A percentile compares a stretch with the other conserved stretches of the same genome.
These are phyloP conservation scores for Drosophila insularis DNA, from an alignment of 1,140 invertebrate species.

Conservation along the genomic window DNA sequence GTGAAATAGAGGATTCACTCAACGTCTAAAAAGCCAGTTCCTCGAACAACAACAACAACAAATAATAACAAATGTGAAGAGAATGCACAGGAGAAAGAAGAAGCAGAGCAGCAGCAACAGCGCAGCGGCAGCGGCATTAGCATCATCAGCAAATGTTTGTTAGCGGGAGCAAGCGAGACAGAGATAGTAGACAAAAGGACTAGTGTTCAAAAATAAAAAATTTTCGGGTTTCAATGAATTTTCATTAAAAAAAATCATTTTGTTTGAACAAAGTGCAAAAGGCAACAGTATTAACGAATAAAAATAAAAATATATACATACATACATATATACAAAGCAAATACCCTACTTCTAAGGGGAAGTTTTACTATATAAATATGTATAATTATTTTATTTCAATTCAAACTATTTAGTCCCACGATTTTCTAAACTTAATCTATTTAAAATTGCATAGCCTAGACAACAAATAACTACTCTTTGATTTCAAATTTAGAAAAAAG, in stretches of 20 bases:
- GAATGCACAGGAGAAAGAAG: slow-evolving; percentile 21
- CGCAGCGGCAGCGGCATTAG: slow-evolving; percentile 33
- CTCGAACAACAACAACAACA: neutral
- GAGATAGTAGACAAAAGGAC: slow-evolving; percentile 2
- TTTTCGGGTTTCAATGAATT: slow-evolving; percentile 14
- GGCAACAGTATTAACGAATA: slow-evolving; percentile 54
- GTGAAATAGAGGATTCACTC: slow-evolving; percentile 19
- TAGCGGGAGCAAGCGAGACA: slow-evolving; percentile 28
- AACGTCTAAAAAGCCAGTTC: neutral
- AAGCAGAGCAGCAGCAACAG: slow-evolving; percentile 25
- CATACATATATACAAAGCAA: too few relatives aligned
- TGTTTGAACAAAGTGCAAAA: slow-evolving; percentile 72
- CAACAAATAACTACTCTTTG: too few relatives aligned
- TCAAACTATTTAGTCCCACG: too few relatives aligned
- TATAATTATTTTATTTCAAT: too few relatives aligned
- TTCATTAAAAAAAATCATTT: slow-evolving; percentile 15
- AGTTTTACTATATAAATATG: too few relatives aligned
- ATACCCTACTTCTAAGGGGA: too few relatives aligned
- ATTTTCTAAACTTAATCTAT: too few relatives aligned
- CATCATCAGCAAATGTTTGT: slow-evolving; percentile 13
- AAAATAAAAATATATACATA: slow-evolving; percentile 12
- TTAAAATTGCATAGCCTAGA: too few relatives aligned
- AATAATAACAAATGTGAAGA: slow-evolving; percentile 37
- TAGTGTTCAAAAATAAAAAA: slow-evolving; percentile 15
- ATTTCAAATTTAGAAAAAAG: too few relatives aligned